These are phyloP conservation scores for Sminthurinus aureus DNA, from an alignment of 2,888 invertebrate species.

Conservation along the genomic window DNA sequence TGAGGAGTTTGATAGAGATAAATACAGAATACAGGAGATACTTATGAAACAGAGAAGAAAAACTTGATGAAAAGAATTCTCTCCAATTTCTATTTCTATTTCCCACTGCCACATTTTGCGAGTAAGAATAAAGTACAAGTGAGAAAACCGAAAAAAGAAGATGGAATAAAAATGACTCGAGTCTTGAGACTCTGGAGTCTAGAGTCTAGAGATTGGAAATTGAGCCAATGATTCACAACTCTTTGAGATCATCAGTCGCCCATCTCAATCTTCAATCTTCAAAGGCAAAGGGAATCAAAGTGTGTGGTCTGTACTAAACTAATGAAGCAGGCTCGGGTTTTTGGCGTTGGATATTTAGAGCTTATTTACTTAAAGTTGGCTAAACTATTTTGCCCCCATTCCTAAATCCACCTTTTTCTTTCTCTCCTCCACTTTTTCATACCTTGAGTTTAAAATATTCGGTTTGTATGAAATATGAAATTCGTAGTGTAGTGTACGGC, in stretches of 20 bases:
- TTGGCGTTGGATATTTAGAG: neutral
- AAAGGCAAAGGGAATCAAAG: too few species aligned
- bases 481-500: too few species aligned
- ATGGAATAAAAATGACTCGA: too few species aligned
- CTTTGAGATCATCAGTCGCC: neutral
- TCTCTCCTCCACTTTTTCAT: too few species aligned
- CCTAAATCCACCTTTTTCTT: neutral
- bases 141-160: neutral
- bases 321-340: neutral
- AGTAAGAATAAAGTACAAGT: too few species aligned
- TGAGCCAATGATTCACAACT: slow-evolving; percentile 25
- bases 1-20: too few species aligned
- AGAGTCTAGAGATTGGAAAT: slow-evolving; percentile 18
- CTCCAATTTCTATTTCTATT: neutral
- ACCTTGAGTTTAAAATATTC: too few species aligned
- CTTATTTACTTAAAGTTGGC: too few species aligned
- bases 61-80: too few species aligned
- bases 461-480: too few species aligned
- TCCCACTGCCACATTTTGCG: neutral
- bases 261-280: neutral
- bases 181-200: neutral
- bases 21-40: neutral
- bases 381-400: too few species aligned
- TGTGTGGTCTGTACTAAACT: too few species aligned
- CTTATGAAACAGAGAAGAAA: neutral